A percentile compares a stretch with the other conserved stretches of the same genome.
Conservation (phyloP, 2,113 vertebrate species). For the Columbina picui region DNA sequence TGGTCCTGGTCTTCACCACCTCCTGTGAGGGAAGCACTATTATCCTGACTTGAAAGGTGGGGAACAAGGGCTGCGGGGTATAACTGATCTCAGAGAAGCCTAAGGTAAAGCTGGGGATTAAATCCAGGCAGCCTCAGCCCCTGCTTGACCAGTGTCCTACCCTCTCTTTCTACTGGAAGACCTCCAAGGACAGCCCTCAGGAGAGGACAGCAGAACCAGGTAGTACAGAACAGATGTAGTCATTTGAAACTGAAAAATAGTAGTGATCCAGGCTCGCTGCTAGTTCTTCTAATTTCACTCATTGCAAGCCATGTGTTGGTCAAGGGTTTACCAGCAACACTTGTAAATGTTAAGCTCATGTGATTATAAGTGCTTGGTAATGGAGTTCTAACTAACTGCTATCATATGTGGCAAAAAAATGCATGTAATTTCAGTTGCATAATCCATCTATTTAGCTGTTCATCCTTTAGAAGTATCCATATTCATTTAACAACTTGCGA, state of each 20-base stretch:
- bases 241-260: not conserved
- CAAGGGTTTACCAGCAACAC: not conserved
- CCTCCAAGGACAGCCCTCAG: not conserved
- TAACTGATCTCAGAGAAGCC: not conserved
- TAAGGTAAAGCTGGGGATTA: not conserved
- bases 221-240: not conserved
- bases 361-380: not conserved
- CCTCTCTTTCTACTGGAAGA: not conserved
- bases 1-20: not conserved
- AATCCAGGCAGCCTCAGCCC: not conserved
- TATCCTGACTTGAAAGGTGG: not conserved
- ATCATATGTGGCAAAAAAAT: not conserved
- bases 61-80: not conserved
- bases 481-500: not conserved
- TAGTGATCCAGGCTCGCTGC: not conserved
- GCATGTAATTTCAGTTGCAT: not conserved
- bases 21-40: fast-evolving
- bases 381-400: not conserved
- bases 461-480: not conserved
- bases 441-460: not conserved
- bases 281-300: not conserved
- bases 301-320: not conserved
- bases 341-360: not conserved
- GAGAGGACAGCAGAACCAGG: not conserved
- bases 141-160: not conserved